These are phyloP conservation scores for Pygoscelis adeliae DNA, from an alignment of 2,113 vertebrate genomes.

Conservation along the genomic window DNA sequence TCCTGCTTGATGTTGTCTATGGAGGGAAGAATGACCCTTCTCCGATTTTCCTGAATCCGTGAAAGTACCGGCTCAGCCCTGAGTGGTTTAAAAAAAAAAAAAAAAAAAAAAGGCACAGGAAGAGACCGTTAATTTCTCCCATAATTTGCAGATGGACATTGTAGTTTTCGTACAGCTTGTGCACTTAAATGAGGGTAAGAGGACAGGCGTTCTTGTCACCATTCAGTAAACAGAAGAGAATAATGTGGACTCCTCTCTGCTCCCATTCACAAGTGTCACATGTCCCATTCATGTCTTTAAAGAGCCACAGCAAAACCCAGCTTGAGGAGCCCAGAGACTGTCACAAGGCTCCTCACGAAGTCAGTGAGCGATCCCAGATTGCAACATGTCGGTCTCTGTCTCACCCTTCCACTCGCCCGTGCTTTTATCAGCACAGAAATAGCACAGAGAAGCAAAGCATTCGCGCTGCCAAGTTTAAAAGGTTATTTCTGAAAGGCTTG, in stretches of 20 bases:
- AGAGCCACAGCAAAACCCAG: neutral
- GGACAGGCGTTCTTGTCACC: neutral
- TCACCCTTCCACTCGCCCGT: rapidly evolving
- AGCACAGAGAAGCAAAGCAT: neutral
- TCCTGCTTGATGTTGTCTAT: slow-evolving; percentile 98
- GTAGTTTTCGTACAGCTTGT: neutral
- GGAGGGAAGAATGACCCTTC: slow-evolving; percentile 91
- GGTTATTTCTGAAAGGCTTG: neutral
- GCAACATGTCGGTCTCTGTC: rapidly evolving
- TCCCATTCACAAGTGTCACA: neutral
- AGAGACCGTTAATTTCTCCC: neutral
- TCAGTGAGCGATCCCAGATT: neutral
- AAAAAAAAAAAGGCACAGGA: neutral
- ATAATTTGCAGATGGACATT: neutral
- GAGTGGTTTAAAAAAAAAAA: neutral
- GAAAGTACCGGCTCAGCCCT: slow-evolving; percentile 95
- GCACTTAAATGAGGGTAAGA: neutral
- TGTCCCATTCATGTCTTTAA: neutral
- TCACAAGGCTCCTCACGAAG: neutral
- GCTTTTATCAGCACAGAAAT: neutral
- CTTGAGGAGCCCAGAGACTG: neutral
- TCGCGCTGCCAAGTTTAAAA: neutral
- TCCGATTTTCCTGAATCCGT: slow-evolving; percentile 90
- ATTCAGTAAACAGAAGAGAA: neutral
- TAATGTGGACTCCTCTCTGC: neutral